Evolutionary conservation across 2,888 invertebrate genomes (phyloP), one percentile per base, ranked within the genome.

Genomic region (Acrocera orbiculus): DNA sequence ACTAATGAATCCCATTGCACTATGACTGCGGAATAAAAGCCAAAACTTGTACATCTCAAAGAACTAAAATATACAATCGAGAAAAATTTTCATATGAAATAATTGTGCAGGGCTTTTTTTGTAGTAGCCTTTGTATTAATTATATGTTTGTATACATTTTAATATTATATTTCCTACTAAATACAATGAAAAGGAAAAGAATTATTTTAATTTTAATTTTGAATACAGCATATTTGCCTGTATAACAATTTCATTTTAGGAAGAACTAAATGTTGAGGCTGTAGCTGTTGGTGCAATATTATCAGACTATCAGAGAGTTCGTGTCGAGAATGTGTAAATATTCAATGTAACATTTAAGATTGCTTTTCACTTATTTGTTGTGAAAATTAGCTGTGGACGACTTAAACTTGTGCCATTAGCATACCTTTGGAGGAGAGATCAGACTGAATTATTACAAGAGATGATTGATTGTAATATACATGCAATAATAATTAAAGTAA

Each of bases 201-300:
- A n/a, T n/a, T n/a, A n/a, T n/a, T n/a, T n/a, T n/a, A n/a, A n/a
- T n/a, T n/a, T n/a, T n/a, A n/a, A n/a, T n/a, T n/a, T n/a, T n/a
- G n/a, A n/a, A n/a, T n/a, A n/a, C n/a, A n/a, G n/a, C n/a, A n/a
- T n/a, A n/a, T n/a, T n/a, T n/a, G 8, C 19, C 19, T 19, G 19
- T 19, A 19, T 19, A 8, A 19, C 8, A 19, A 19, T 19, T 19
- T 5, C 19, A 19, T 38, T 38, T 14, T 34, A 58, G 58, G 43
- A 72, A 51, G 73, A 73, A 56, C 64, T 80, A 46, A 65, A 72
- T 47, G 67, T 89, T 54, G 87, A 93, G 54, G 98, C 85, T 35
- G 93, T 99, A 27, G 82, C 95, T 40, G 89, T 87, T 44, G 98
- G 98, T 45, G 98, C 98, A 43, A 95, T 99, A 56, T 67, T 95